Conservation (phyloP, 2,113 vertebrate species). For the Hystrix cristata region DNA sequence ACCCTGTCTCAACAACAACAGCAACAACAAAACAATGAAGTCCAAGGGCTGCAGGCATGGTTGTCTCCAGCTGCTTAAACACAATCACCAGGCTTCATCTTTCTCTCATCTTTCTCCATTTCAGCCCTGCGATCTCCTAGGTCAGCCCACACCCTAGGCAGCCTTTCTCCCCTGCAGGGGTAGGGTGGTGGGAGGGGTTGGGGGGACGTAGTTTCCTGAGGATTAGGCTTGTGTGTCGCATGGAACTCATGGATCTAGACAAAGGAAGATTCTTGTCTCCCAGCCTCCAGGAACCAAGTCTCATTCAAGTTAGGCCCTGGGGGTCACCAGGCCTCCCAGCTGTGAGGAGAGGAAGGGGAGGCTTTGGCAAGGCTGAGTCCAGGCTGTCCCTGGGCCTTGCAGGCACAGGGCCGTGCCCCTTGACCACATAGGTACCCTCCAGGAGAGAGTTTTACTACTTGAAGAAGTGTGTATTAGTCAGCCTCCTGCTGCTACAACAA, state of each 20-base stretch:
- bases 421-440: neutral
- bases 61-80: neutral
- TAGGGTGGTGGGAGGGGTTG: neutral
- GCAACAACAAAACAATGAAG: neutral
- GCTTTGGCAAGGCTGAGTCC: no score
- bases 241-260: neutral
- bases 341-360: neutral
- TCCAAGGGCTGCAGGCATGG: neutral
- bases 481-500: neutral
- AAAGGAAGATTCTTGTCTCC: neutral
- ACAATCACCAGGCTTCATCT: no score
- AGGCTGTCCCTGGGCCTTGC: neutral
- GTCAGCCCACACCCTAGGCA: neutral
- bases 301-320: no score
- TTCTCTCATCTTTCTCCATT: neutral
- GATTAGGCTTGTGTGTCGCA: neutral
- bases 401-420: neutral
- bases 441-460: neutral
- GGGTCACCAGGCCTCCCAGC: neutral
- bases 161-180: neutral
- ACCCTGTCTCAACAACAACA: neutral
- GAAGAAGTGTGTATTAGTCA: neutral
- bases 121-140: neutral
- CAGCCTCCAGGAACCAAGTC: neutral
- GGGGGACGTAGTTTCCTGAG: neutral